Base-by-base conservation (phyloP, 2,113 vertebrate species). In the Strix aluco region DNA sequence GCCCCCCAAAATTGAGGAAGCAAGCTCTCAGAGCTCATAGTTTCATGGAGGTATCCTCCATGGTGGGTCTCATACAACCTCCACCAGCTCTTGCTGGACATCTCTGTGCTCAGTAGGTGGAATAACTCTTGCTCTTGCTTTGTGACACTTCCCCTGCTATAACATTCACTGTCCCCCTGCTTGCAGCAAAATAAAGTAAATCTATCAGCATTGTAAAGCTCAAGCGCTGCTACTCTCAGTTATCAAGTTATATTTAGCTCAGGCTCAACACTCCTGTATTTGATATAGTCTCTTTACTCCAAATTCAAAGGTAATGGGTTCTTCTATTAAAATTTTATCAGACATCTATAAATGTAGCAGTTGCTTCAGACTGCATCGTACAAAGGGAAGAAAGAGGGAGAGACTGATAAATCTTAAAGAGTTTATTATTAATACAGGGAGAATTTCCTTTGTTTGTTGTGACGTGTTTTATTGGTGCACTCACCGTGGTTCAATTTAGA, bases 321-420 rank as follows among this genome's bases (percentile, higher is more conserved):
- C 95, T 95, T 97, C 95, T 97, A 98, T 98, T 97, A 98, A 98
- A 98, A 97, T 98, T 97, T 98, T 97, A 98, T 97, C 94, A 97
- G 94, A 96, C 87, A 94, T 98, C 95, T 97, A 97, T 97, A 98
- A 98, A 97, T 81, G 96, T 34, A 97, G 96, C 96, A 88, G 96
- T 97, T 98, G 95, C 87, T 97, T 96, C 91, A 95, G 95, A 98
- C 86, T 96, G 94, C 67, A 83, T 92, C 32, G 29, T 95, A 97
- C 95, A 97, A 95, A 95, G 92, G 18, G 42, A 92, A 95, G 95
- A 95, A 97, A 97, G 78, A 97, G 46, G 86, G 95, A 96, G 93
- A 97, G 80, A 59, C 93, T 95, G 97, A 98, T 98, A 98, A 98
- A 98, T 98, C 97, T 97, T 96, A 80, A 93, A 90, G 94, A 97